These are phyloP conservation scores for Euplagia quadripunctaria DNA, from an alignment of 2,888 invertebrate genomes.

Conservation along the genomic window DNA sequence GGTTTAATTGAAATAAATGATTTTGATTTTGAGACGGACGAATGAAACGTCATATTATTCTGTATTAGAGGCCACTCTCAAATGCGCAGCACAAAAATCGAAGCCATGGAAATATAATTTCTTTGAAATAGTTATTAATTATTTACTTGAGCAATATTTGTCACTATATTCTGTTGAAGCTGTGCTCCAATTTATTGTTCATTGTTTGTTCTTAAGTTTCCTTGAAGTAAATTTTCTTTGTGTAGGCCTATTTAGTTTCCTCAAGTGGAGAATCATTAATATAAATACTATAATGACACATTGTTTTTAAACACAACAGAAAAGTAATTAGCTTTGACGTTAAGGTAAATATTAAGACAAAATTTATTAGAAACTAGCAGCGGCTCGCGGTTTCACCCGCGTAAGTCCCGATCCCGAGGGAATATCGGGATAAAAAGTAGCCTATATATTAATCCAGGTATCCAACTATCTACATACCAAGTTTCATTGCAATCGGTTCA, in stretches of 20 bases:
- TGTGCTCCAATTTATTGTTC: not conserved
- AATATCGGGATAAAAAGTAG: no score
- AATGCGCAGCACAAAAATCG: not conserved
- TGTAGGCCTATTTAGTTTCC: not conserved
- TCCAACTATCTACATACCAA: no score
- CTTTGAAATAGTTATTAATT: not conserved
- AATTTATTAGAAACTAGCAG: not conserved
- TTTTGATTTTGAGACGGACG: no score
- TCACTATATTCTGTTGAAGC: constrained; percentile 6
- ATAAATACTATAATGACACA: not conserved
- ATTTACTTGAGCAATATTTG: not conserved
- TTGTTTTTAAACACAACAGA: not conserved
- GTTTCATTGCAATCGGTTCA: no score
- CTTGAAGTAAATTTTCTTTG: constrained; percentile 11
- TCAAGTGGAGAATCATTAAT: not conserved
- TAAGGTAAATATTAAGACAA: not conserved
- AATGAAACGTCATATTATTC: not conserved
- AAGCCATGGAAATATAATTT: not conserved
- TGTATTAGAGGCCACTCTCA: not conserved
- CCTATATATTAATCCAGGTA: no score
- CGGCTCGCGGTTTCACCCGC: no score
- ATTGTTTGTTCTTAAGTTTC: not conserved
- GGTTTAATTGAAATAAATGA: no score
- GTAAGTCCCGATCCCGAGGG: no score
- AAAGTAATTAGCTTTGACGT: not conserved